Conservation (phyloP, 2,113 vertebrate species). For the Psittacara wagleri region DNA sequence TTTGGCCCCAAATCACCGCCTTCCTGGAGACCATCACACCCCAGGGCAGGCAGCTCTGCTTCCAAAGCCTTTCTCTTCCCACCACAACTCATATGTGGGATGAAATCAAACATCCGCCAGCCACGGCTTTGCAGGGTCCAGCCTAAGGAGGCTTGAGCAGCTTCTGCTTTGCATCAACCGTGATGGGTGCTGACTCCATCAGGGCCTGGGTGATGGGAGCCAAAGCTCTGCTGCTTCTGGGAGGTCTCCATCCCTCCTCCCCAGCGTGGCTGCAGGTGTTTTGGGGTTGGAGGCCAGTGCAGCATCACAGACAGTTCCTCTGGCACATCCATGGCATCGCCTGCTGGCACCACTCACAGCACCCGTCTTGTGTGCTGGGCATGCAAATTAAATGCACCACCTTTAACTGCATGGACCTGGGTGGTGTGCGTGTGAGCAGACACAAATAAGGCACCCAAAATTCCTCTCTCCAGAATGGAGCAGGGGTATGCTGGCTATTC, state of each 20-base stretch:
- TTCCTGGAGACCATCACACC: background rate
- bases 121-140: background rate
- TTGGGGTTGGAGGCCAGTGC: background rate
- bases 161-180: background rate
- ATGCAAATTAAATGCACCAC: background rate
- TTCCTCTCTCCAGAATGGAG: background rate
- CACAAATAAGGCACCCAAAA: accelerated
- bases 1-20: background rate
- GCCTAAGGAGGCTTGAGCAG: accelerated
- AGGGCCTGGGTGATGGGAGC: accelerated
- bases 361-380: accelerated
- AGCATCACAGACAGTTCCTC: background rate
- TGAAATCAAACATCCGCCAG: background rate
- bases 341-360: accelerated
- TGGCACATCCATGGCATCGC: accelerated
- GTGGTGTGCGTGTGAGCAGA: background rate
- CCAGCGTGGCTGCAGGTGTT: accelerated
- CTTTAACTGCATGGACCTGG: accelerated
- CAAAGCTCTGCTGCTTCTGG: accelerated
- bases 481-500: background rate
- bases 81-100: accelerated
- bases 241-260: background rate
- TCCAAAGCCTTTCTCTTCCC: background rate
- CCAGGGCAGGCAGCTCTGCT: background rate
- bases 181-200: accelerated